A percentile compares a stretch with the other conserved stretches of the same genome.
Evolutionary conservation across 2,888 invertebrate species (phyloP).

Genomic region (Chesias legatella): DNA sequence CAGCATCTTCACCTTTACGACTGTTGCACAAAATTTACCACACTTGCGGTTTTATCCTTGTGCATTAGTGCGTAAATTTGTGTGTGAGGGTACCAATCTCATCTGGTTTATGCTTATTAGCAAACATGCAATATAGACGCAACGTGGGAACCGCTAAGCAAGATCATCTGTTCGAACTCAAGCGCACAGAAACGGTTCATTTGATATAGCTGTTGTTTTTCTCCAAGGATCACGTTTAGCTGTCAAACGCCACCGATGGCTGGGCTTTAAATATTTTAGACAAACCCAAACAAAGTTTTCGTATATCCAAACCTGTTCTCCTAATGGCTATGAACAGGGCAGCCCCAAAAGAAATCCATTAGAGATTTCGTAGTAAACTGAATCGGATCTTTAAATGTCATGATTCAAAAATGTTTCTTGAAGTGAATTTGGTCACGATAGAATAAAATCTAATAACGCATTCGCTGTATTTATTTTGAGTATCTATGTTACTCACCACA

Average conservation of each 20-base stretch:
- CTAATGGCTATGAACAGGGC: constrained; percentile 43
- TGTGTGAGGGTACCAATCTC: constrained; percentile 56
- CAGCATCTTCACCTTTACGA: constrained; percentile 24
- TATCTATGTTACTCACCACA: constrained; percentile 18
- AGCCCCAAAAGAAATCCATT: constrained; percentile 33
- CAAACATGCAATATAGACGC: constrained; percentile 47
- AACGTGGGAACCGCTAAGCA: constrained; percentile 63
- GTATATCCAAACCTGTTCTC: constrained; percentile 39
- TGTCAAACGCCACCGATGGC: constrained; percentile 43
- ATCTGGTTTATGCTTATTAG: constrained; percentile 64
- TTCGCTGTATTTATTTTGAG: constrained; percentile 6
- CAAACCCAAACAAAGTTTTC: constrained; percentile 38
- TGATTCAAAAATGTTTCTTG: not conserved
- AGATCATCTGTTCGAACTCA: constrained; percentile 42
- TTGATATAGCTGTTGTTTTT: constrained; percentile 30
- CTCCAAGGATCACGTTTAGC: constrained; percentile 37
- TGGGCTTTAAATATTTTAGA: constrained; percentile 45
- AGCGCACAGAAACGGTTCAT: constrained; percentile 38
- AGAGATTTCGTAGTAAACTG: constrained; percentile 28
- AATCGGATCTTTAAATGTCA: constrained; percentile 20
- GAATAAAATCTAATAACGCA: not conserved
- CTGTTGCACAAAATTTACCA: constrained; percentile 47
- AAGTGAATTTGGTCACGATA: not conserved
- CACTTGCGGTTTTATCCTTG: constrained; percentile 59
- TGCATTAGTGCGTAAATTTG: constrained; percentile 67